Evolutionary conservation across 2,888 invertebrate genomes (phyloP).

Genomic region (Eupithecia insigniata): DNA sequence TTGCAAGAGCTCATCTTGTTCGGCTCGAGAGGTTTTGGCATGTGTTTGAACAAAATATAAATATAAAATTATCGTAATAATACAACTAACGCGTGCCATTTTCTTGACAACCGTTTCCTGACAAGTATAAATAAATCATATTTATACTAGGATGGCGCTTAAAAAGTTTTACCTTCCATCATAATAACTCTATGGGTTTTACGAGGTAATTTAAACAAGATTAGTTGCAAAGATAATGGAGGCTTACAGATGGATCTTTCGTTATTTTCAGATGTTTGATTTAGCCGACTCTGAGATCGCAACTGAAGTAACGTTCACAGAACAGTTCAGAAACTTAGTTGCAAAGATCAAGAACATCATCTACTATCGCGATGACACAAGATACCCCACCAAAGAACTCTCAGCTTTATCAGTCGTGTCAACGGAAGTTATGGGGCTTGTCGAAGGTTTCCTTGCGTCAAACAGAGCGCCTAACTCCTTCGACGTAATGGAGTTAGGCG

Average conservation of each 20-base stretch:
- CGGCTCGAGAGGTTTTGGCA: conserved; percentile 1
- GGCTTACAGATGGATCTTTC: neutral
- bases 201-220: neutral
- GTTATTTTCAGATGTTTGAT: conserved; percentile 86
- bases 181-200: too few species aligned
- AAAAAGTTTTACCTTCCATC: too few species aligned
- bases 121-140: conserved; percentile 1
- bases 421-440: conserved; percentile 85
- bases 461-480: conserved; percentile 79
- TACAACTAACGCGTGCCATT: conserved; percentile 12
- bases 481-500: conserved; percentile 76
- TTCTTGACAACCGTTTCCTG: conserved; percentile 12
- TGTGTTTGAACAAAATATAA: conserved; percentile 11
- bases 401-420: conserved; percentile 85
- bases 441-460: conserved; percentile 84
- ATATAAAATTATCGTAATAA: conserved; percentile 2
- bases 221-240: neutral
- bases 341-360: conserved; percentile 80
- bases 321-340: conserved; percentile 84
- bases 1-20: conserved; percentile 4
- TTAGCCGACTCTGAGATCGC: conserved; percentile 86
- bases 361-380: conserved; percentile 74
- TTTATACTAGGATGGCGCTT: too few species aligned
- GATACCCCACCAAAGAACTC: conserved; percentile 80
- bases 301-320: conserved; percentile 88